Conservation (phyloP, 2,797 vertebrate genomes). For the Rhabdophis nuchalis region DNA sequence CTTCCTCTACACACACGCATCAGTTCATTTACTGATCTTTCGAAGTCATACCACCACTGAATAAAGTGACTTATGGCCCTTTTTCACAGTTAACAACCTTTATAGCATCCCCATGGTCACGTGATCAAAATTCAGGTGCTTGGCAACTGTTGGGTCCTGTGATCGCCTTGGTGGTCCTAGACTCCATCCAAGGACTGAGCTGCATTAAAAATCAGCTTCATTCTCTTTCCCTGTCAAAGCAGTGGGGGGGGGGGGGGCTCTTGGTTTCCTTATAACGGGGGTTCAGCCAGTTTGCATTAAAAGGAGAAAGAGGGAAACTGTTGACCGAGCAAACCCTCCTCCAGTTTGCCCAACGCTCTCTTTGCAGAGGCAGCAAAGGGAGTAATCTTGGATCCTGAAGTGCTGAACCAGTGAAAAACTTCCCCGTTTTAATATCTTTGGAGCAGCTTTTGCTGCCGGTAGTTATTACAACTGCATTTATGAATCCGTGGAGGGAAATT, state of each 20-base stretch:
- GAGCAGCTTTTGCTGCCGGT: slow-evolving; percentile 6
- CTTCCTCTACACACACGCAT: too few species aligned
- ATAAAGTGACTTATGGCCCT: too few species aligned
- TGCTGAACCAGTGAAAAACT: slow-evolving; percentile 40
- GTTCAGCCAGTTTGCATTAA: background rate
- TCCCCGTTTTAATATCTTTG: slow-evolving; percentile 38
- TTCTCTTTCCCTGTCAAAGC: background rate
- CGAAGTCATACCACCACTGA: too few species aligned
- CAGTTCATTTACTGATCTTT: too few species aligned
- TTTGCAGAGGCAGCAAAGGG: background rate
- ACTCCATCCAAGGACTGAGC: background rate
- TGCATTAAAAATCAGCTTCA: background rate
- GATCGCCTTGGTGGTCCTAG: too few species aligned
- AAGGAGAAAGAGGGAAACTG: slow-evolving; percentile 38
- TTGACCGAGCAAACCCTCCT: slow-evolving; percentile 34
- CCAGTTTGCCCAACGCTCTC: background rate
- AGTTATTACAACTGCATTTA: background rate
- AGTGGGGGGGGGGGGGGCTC: background rate
- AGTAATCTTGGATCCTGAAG: background rate
- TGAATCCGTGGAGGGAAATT: background rate
- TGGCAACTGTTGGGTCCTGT: too few species aligned
- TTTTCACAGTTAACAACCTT: too few species aligned
- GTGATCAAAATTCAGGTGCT: too few species aligned
- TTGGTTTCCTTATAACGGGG: background rate
- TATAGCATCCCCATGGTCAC: too few species aligned